phyloP scores from a whole-genome alignment of 2,888 invertebrate species.

The Cetonia aurata region DNA sequence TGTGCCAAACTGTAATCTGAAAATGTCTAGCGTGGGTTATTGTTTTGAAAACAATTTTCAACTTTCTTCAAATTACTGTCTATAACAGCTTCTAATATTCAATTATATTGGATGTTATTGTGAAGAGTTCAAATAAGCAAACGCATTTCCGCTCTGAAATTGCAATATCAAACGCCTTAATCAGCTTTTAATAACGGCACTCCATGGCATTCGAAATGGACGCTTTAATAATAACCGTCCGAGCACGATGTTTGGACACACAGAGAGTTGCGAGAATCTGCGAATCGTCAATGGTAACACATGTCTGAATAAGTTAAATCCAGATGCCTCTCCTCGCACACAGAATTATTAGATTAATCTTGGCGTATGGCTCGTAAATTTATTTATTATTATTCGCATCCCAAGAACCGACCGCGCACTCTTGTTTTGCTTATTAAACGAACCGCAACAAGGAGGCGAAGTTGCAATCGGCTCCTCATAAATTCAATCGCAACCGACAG shows the following conservation, averaged over 20 bases:
- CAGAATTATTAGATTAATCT: conserved; percentile 42
- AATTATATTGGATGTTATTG: no score
- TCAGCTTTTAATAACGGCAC: background rate
- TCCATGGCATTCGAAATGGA: conserved; percentile 2
- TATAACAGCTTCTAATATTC: no score
- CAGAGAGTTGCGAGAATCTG: conserved; percentile 22
- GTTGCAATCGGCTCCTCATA: conserved; percentile 12
- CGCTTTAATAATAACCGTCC: conserved; percentile 20
- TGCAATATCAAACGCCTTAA: background rate
- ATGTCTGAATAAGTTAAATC: conserved; percentile 35
- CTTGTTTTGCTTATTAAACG: conserved; percentile 21
- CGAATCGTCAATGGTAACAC: conserved; percentile 34
- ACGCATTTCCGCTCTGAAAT: background rate
- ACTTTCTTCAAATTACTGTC: no score
- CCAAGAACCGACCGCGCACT: conserved; percentile 7
- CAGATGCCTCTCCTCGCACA: conserved; percentile 40
- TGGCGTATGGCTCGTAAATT: conserved; percentile 28
- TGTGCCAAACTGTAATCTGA: background rate
- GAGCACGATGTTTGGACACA: conserved; percentile 5
- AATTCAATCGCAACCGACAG: conserved; percentile 23
- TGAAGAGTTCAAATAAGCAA: no score
- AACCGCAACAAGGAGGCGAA: background rate
- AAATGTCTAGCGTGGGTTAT: background rate
- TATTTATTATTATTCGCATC: conserved; percentile 8
- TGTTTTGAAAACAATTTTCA: no score